A percentile compares a stretch with the other conserved stretches of the same genome.
Evolutionary conservation across 2,113 vertebrate species (phyloP).

Genomic region (Misgurnus mizolepis): DNA sequence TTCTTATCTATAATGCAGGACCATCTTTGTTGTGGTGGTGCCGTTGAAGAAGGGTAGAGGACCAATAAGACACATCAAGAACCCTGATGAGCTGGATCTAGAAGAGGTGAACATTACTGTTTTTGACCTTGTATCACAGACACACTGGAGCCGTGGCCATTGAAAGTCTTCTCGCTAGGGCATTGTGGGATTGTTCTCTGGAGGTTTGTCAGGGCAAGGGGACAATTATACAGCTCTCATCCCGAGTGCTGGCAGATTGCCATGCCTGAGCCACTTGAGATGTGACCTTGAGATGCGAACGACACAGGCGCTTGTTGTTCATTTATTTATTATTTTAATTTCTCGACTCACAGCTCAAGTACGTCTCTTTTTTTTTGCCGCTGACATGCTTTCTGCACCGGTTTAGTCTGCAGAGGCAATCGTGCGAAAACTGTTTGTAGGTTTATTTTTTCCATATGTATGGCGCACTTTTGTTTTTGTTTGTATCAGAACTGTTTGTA

Average conservation of each 20-base stretch:
- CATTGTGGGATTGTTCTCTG: conserved; percentile 10
- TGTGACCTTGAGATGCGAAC: conserved; percentile 59
- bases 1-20: conserved; percentile 67
- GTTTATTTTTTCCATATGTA: too few relatives aligned
- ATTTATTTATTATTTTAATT: neutral
- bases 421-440: too few relatives aligned
- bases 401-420: too few relatives aligned
- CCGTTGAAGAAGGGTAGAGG: conserved; percentile 82
- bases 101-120: conserved; percentile 82
- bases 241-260: conserved; percentile 42
- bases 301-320: neutral
- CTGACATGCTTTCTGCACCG: neutral
- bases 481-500: neutral
- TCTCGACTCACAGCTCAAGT: too few relatives aligned
- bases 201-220: conserved; percentile 45
- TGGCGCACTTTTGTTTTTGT: neutral
- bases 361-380: conserved; percentile 33
- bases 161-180: neutral
- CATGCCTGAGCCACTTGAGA: conserved; percentile 27
- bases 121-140: neutral
- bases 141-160: neutral
- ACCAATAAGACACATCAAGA: conserved; percentile 81
- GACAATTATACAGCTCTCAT: conserved; percentile 61
- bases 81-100: conserved; percentile 93
- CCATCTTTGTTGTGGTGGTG: conserved; percentile 90